These are phyloP conservation scores for Sorex fumeus DNA, from an alignment of 2,113 vertebrate genomes.

Conservation along the genomic window DNA sequence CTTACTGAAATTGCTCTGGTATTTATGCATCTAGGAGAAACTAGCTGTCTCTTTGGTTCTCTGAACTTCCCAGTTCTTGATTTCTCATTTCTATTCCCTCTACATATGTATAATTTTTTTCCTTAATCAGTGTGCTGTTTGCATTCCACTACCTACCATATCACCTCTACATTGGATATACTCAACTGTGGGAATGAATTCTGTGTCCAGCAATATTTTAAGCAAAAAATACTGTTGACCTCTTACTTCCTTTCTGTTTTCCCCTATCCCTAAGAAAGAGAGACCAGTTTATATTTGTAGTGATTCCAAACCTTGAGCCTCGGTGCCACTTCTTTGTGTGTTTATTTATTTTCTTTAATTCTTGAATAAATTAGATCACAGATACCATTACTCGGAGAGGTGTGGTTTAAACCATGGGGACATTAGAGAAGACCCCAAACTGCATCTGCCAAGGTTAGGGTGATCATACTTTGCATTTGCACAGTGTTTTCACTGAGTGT, in stretches of 20 bases:
- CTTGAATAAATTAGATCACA: slow-evolving; percentile 25
- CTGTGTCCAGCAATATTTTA: neutral
- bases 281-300: slow-evolving; percentile 14
- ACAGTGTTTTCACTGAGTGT: slow-evolving; percentile 64
- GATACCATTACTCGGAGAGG: slow-evolving; percentile 59
- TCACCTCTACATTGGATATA: neutral
- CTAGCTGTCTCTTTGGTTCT: no score
- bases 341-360: slow-evolving; percentile 43
- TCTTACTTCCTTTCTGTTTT: neutral
- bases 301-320: neutral
- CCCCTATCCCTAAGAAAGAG: slow-evolving; percentile 11
- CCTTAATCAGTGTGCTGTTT: neutral
- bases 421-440: slow-evolving; percentile 30
- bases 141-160: neutral
- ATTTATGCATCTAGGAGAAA: no score
- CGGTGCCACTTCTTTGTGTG: neutral
- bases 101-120: neutral
- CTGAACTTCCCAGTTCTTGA: neutral
- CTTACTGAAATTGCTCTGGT: no score
- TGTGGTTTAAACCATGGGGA: neutral
- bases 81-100: neutral
- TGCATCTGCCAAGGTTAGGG: slow-evolving; percentile 18
- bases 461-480: slow-evolving; percentile 40
- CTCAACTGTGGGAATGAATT: neutral
- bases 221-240: neutral